These are phyloP conservation scores for Amiota mariae DNA, from an alignment of 2,888 invertebrate species.

Conservation along the genomic window DNA sequence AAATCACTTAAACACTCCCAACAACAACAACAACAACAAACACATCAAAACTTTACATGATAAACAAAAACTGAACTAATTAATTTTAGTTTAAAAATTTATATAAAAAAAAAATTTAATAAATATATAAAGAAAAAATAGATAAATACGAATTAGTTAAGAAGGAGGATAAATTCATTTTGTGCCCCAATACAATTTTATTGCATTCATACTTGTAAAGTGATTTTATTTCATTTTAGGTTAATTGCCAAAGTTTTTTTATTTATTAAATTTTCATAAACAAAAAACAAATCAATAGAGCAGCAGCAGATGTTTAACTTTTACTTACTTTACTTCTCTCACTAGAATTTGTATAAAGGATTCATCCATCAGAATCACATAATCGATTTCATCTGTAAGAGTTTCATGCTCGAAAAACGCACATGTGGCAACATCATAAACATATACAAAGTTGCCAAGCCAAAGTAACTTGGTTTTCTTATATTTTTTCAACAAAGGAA, in stretches of 20 bases:
- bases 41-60: not conserved
- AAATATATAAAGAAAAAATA: not conserved
- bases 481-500: too few relatives aligned
- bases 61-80: not conserved
- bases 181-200: constrained; percentile 42
- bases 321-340: not conserved
- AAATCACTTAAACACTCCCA: not conserved
- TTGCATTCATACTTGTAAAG: constrained; percentile 61
- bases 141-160: constrained; percentile 28
- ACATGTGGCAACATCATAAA: constrained; percentile 52
- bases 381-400: constrained; percentile 15
- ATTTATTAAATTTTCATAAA: constrained; percentile 45
- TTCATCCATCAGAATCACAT: constrained; percentile 19
- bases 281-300: constrained; percentile 27
- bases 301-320: not conserved
- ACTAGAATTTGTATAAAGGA: not conserved
- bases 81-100: not conserved
- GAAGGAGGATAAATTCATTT: too few relatives aligned
- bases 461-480: too few relatives aligned
- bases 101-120: not conserved
- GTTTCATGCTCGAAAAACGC: not conserved
- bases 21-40: too few relatives aligned
- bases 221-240: constrained; percentile 59
- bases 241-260: constrained; percentile 65
- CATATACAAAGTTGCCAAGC: constrained; percentile 59